Percentiles rank a stretch among this genome's conserved stretches.
Conservation (phyloP, 2,888 invertebrate species). For the Drosophila koepferae region DNA sequence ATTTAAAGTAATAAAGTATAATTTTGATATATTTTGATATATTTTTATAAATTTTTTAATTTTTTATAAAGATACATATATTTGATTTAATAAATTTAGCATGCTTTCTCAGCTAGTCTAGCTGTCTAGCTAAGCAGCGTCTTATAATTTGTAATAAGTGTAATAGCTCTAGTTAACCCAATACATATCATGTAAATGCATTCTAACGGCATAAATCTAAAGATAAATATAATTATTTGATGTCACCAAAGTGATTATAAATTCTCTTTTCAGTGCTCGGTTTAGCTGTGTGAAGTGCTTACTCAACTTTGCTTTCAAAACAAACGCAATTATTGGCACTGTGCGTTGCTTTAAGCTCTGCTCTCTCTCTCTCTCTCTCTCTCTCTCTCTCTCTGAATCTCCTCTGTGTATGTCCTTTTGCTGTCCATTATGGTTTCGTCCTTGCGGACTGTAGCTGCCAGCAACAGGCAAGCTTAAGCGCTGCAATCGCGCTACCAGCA, state of each 20-base stretch:
- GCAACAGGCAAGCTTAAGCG: constrained; percentile 29
- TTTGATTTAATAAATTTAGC: no score
- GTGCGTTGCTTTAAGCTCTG: constrained; percentile 16
- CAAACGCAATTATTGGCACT: constrained; percentile 29
- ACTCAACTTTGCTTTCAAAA: constrained; percentile 18
- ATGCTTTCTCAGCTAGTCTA: neutral
- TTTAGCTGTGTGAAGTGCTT: constrained; percentile 14
- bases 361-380: neutral
- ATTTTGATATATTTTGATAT: neutral
- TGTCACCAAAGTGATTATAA: constrained; percentile 14
- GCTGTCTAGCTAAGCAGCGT: neutral
- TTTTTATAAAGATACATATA: no score
- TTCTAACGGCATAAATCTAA: neutral
- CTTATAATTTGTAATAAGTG: constrained; percentile 1
- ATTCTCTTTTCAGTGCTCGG: constrained; percentile 9
- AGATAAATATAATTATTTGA: constrained; percentile 6
- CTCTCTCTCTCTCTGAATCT: neutral
- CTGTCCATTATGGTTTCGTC: constrained; percentile 18
- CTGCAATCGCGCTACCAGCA: constrained; percentile 9
- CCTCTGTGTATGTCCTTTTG: constrained; percentile 10
- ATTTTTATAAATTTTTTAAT: no score
- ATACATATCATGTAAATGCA: no score
- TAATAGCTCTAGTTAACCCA: neutral
- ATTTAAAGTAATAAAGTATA: no score
- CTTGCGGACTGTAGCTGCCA: constrained; percentile 28